phyloP scores from a whole-genome alignment of 2,888 invertebrate species.

The Lacanobia wlatinum region DNA sequence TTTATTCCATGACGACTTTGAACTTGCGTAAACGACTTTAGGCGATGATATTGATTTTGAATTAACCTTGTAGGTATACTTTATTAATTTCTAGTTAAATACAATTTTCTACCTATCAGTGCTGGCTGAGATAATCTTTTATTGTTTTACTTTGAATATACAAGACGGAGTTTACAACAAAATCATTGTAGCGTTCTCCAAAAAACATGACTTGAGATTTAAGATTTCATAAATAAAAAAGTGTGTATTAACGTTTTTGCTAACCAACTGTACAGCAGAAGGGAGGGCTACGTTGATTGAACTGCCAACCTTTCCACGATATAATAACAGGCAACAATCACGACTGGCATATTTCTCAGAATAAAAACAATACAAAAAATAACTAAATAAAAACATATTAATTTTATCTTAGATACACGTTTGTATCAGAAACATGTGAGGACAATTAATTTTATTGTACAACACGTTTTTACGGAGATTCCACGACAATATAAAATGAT shows the following conservation, averaged over 20 bases:
- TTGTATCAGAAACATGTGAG: conserved; percentile 44
- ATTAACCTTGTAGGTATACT: conserved; percentile 12
- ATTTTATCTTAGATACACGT: conserved; percentile 24
- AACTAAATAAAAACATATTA: conserved; percentile 37
- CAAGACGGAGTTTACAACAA: neutral
- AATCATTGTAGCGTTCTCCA: neutral
- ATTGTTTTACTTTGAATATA: neutral
- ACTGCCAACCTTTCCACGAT: conserved; percentile 40
- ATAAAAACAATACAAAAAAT: conserved; percentile 31
- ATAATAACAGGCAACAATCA: conserved; percentile 41
- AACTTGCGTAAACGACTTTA: conserved; percentile 47
- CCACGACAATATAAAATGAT: conserved; percentile 1
- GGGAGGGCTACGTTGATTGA: conserved; percentile 34
- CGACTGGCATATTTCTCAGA: conserved; percentile 31
- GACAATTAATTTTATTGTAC: conserved; percentile 41
- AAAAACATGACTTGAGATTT: conserved; percentile 5
- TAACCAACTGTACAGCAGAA: conserved; percentile 9
- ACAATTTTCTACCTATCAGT: neutral
- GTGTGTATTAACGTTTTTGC: conserved; percentile 19
- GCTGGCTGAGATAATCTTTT: neutral
- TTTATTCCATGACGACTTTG: conserved; percentile 59
- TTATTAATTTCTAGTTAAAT: neutral
- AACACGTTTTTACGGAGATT: conserved; percentile 42
- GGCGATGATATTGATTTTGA: conserved; percentile 51
- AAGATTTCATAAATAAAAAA: conserved; percentile 7